Evolutionary conservation across 2,113 vertebrate species (phyloP), one percentile per base, ranked within the genome.

Genomic region (Platanista minor): DNA sequence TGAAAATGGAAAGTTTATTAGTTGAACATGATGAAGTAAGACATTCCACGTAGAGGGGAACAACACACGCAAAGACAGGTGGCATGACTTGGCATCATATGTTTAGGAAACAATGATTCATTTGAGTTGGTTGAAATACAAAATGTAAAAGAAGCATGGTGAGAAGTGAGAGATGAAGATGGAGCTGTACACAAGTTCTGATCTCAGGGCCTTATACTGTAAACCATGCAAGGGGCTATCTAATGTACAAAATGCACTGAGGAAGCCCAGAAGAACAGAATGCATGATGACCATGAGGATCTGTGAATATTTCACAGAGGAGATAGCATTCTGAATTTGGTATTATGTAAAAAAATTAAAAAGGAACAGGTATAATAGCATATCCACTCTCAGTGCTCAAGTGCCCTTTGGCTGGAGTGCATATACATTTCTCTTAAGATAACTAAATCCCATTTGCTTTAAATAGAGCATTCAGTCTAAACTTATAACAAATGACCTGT

Each of bases 401-500:
- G 36, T 46, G 46, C 21, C 20, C 8, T 87, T 89, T 54, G 49
- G 20, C 33, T 67, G 4, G 36, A 17, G 41, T 36, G 21, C 33
- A n/a, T 23, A 43, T 71, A 8, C 6, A n/a, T 62, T 92, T 72
- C n/a, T 95, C 12, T 78, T 75, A 93, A 84, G 18, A 78, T 66
- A 75, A 72, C 18, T 10, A 43, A 71, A 52, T 64, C 6, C 7
- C 10, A 75, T 54, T 77, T 81, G 21, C 27, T 82, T 78, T 33
- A 29, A 13, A 59, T 13, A 91, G 66, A 86, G 31, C 21, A 59
- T 78, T 72, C 18, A 23, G 8, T 72, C 7, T 89, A 49, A 78
- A 91, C 49, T 85, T 88, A 17, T 7, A 89, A 87, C n/a, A 96
- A 81, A 94, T 43, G 74, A 54, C 21, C 41, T 84, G 6, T 31